Evolutionary conservation across 1,140 invertebrate genomes (phyloP), one percentile per base, ranked within the genome.

Genomic region (Trypoxylus dichotomus): DNA sequence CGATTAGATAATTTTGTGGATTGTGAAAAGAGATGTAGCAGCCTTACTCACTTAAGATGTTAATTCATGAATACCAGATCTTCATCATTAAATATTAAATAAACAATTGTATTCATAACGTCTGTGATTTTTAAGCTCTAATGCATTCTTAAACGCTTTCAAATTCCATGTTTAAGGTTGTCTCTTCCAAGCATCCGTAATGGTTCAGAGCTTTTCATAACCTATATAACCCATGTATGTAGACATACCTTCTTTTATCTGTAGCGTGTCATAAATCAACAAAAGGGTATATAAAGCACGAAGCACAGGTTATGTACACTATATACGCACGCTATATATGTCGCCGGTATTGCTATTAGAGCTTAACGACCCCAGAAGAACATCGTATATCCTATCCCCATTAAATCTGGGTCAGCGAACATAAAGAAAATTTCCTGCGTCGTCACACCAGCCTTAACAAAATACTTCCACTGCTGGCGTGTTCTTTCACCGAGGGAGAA

Each of bases 361-460:
- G n/a, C 43, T 47, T 47, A 47, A 47, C 43, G n/a, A 47, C 43
- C 43, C 43, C 43, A 47, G 43, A 47, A 47, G 43, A 47, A 47
- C 43, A 47, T 13, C 43, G 43, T 37, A 71, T 27, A 73, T 73
- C 27, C 37, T 73, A 29, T 73, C 37, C 71, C 71, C 29, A 73
- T 73, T 73, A 73, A 73, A 73, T 73, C 71, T 73, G 37, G 71
- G 71, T 73, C 71, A 73, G 71, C 71, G 71, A 73, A 37, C 71
- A 73, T 37, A 73, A 73, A 73, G 71, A 73, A 73, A 29, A 29
- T 73, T 73, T 73, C 71, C 37, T 37, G 43, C 43, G 13, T 47
- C 43, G 43, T 47, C 43, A 47, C 43, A 47, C 43, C 43, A 19
- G n/a, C 43, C 13, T 47, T 47, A 47, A 47, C 43, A 47, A 47